Conservation (phyloP, 1,140 invertebrate genomes). For the Pseudomyrmex sp. region DNA sequence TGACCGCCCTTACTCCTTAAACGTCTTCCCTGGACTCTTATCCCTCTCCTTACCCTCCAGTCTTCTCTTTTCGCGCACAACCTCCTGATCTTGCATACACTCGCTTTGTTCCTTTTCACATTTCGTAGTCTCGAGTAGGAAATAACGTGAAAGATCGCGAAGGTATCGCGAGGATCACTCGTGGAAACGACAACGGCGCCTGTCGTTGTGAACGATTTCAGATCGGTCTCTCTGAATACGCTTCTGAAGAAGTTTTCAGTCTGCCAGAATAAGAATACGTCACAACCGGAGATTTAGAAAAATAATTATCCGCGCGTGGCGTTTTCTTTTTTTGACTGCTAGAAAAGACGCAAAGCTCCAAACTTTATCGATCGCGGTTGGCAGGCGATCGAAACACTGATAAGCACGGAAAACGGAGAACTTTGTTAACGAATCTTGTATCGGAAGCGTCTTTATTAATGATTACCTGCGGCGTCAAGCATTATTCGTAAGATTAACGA, state of each 20-base stretch:
- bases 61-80: background rate
- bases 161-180: slow-evolving; percentile 28
- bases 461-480: slow-evolving; percentile 51
- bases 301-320: slow-evolving; percentile 43
- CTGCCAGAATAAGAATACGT: slow-evolving; percentile 8
- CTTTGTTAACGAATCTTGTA: slow-evolving; percentile 60
- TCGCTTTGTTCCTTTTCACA: slow-evolving; percentile 41
- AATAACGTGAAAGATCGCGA: slow-evolving; percentile 68
- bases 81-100: slow-evolving; percentile 18
- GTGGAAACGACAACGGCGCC: slow-evolving; percentile 8
- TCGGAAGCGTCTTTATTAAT: slow-evolving; percentile 62
- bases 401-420: slow-evolving; percentile 47
- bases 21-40: slow-evolving; percentile 23
- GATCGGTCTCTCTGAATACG: background rate
- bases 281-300: slow-evolving; percentile 19
- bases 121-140: slow-evolving; percentile 64
- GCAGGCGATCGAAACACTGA: slow-evolving; percentile 41
- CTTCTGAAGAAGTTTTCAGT: slow-evolving; percentile 2
- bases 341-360: background rate
- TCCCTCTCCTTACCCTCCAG: background rate
- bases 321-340: slow-evolving; percentile 12
- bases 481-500: slow-evolving; percentile 60
- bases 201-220: background rate
- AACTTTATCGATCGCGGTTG: slow-evolving; percentile 42
- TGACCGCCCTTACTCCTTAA: background rate